phyloP scores from a whole-genome alignment of 23 tunicate genomes.

The Aplidium turbinatum region DNA sequence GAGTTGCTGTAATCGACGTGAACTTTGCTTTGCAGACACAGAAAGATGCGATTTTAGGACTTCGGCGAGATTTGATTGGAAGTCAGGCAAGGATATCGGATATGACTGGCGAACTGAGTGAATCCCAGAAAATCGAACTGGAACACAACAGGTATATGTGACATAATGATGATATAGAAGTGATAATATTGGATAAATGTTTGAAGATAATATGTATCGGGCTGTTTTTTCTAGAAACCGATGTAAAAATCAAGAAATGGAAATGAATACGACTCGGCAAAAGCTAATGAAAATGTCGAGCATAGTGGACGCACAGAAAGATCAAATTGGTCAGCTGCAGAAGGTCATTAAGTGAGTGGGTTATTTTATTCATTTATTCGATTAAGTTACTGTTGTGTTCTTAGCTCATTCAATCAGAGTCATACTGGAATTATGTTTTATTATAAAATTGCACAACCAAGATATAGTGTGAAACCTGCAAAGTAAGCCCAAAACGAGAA shows the following conservation, averaged over 20 bases:
- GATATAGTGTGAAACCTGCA: too few species aligned
- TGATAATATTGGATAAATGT: too few species aligned
- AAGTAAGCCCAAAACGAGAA: too few species aligned
- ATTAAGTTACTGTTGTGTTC: too few species aligned
- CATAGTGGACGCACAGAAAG: slow-evolving; percentile 69
- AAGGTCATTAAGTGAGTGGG: slow-evolving; percentile 36
- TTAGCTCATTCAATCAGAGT: too few species aligned
- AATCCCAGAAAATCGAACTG: slow-evolving; percentile 70
- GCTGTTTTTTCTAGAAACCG: slow-evolving; percentile 32
- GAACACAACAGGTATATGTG: slow-evolving; percentile 80
- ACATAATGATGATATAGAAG: not conserved
- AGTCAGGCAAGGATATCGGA: slow-evolving; percentile 85
- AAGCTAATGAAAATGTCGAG: slow-evolving; percentile 50
- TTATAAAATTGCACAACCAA: too few species aligned
- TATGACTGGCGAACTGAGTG: slow-evolving; percentile 87
- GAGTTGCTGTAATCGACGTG: too few species aligned
- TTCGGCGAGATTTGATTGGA: slow-evolving; percentile 65
- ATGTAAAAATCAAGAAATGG: slow-evolving; percentile 67
- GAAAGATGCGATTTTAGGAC: slow-evolving; percentile 45
- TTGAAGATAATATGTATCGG: too few species aligned
- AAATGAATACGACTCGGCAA: slow-evolving; percentile 54
- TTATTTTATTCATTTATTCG: too few species aligned
- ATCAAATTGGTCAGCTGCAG: slow-evolving; percentile 34
- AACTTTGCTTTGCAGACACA: slow-evolving; percentile 48
- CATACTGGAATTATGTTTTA: too few species aligned